Evolutionary conservation across 2,888 invertebrate genomes (phyloP).

Genomic region (Amorpha juglandis): DNA sequence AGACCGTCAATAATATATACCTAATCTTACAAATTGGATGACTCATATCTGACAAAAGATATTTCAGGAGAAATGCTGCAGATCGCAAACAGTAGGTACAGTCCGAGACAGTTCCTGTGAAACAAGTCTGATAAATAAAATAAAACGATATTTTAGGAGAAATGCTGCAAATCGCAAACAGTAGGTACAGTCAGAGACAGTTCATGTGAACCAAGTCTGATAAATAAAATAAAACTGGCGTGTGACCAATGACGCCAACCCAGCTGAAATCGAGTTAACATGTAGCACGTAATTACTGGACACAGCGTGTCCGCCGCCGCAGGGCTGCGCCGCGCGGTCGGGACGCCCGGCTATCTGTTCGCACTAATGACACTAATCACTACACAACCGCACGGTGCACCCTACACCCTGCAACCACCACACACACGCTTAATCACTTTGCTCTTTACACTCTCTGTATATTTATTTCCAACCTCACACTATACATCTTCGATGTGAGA

Average conservation of each 20-base stretch:
- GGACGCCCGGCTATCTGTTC: constrained; percentile 9
- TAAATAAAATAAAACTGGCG: neutral
- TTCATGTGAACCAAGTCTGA: neutral
- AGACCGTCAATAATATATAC: constrained; percentile 11
- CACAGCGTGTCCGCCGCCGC: constrained; percentile 6
- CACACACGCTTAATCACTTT: neutral
- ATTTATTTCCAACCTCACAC: neutral
- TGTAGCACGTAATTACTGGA: constrained; percentile 16
- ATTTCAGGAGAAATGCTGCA: constrained; percentile 11
- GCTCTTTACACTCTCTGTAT: neutral
- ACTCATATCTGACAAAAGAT: constrained; percentile 21
- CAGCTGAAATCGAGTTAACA: constrained; percentile 12
- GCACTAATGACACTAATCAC: constrained; percentile 24
- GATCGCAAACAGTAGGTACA: constrained; percentile 1
- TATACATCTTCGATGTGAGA: neutral
- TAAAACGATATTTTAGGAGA: neutral
- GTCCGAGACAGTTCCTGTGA: neutral
- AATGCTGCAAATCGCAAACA: constrained; percentile 12
- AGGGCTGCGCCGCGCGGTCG: neutral
- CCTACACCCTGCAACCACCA: neutral
- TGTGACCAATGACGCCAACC: neutral
- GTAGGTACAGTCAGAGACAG: neutral
- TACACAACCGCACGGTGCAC: constrained; percentile 17
- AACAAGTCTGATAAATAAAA: neutral
- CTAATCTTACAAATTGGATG: constrained; percentile 22